Conservation (phyloP, 2,113 vertebrate species). For the Lasiurus cinereus region DNA sequence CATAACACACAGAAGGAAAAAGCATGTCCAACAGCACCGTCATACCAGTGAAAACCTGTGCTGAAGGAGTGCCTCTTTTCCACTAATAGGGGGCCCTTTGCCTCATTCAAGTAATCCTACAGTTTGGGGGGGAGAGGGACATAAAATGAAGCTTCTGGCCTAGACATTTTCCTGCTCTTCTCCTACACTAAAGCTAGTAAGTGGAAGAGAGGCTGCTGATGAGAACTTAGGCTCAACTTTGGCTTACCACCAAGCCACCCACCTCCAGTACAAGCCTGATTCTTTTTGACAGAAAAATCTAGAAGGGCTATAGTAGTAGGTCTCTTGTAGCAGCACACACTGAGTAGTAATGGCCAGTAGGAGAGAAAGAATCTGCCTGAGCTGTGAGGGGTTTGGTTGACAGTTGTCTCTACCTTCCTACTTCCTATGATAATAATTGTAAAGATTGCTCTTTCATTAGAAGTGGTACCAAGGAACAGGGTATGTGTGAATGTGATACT, state of each 20-base stretch:
- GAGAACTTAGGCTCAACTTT: slow-evolving; percentile 24
- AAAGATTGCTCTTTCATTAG: slow-evolving; percentile 32
- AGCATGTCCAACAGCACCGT: not conserved
- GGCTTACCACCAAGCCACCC: not conserved
- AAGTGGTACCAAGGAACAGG: not conserved
- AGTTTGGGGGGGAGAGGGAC: not conserved
- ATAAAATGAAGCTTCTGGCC: not conserved
- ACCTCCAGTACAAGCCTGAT: not conserved
- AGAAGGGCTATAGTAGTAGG: not conserved
- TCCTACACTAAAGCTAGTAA: not conserved
- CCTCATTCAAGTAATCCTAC: not conserved
- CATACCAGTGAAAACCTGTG: not conserved
- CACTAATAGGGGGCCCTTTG: not conserved
- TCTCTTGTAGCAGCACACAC: not conserved
- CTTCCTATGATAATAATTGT: not conserved
- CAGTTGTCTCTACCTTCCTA: not conserved
- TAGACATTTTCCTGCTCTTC: not conserved
- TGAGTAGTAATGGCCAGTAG: not conserved
- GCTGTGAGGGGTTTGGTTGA: not conserved
- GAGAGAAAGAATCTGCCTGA: not conserved
- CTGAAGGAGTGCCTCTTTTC: slow-evolving; percentile 17
- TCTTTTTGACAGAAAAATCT: not conserved
- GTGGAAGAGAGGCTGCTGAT: not conserved
- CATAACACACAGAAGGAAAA: slow-evolving; percentile 4
- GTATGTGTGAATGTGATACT: slow-evolving; percentile 32